A percentile compares a stretch with the other conserved stretches of the same genome.
Conservation (phyloP, 30 jellyfish, hydroid and myxozoan species). For the Cassiopea xamachana region DNA sequence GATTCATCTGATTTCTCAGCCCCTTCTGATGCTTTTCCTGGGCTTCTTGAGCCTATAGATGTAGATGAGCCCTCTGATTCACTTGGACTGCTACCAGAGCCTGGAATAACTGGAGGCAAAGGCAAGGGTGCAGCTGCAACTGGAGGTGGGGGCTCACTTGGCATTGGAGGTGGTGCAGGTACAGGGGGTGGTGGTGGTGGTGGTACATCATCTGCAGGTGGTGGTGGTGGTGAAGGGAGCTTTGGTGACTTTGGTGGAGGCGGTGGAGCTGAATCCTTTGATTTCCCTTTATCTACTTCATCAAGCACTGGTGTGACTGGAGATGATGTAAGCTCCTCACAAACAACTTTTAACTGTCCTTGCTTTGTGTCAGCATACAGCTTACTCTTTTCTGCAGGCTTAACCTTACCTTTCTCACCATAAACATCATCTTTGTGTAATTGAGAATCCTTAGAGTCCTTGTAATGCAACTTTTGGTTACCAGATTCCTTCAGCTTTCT, state of each 20-base stretch:
- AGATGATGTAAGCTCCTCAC: slow-evolving; percentile 71
- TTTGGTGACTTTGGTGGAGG: slow-evolving; percentile 85
- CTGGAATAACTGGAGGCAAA: slow-evolving; percentile 88
- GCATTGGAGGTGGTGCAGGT: slow-evolving; percentile 83
- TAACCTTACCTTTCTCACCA: slow-evolving; percentile 13
- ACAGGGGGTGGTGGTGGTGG: slow-evolving; percentile 94
- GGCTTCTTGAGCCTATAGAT: slow-evolving; percentile 30
- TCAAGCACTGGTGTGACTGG: slow-evolving; percentile 87
- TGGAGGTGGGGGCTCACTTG: slow-evolving; percentile 87
- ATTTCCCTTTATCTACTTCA: slow-evolving; percentile 57
- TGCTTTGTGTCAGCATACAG: slow-evolving; percentile 13
- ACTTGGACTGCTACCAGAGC: slow-evolving; percentile 71
- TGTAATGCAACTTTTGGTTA: slow-evolving; percentile 39
- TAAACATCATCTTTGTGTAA: slow-evolving; percentile 21
- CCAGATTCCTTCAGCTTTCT: slow-evolving; percentile 38
- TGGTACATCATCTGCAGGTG: slow-evolving; percentile 65
- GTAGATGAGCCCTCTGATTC: slow-evolving; percentile 73
- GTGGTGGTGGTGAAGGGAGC: slow-evolving; percentile 90
- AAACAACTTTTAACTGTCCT: slow-evolving; percentile 6
- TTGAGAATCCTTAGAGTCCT: slow-evolving; percentile 10
- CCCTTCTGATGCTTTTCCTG: slow-evolving; percentile 41
- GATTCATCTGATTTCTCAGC: slow-evolving; percentile 36
- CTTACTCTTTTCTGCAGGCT: slow-evolving; percentile 12
- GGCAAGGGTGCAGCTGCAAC: slow-evolving; percentile 92
- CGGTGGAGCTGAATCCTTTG: slow-evolving; percentile 43